Base-by-base conservation (phyloP, 2,888 invertebrate genomes). In the Kryphioiulus occultus region DNA sequence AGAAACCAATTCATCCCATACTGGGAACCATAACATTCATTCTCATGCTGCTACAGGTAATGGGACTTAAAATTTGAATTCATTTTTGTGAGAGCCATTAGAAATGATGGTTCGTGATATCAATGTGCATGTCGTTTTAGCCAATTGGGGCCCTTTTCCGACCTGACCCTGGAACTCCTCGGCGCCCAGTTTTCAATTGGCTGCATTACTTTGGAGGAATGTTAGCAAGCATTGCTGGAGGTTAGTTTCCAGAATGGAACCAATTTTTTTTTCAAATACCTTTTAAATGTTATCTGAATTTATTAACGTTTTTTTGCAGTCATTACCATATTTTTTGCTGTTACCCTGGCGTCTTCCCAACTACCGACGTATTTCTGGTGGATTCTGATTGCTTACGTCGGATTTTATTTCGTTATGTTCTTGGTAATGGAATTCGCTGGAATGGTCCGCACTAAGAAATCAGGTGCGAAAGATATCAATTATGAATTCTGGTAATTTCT, bases 261-360 rank as follows among this genome's bases (percentile, higher is more conserved):
- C n/a, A n/a, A n/a, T n/a, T n/a, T n/a, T n/a, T n/a, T 4, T 68
- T 83, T 17, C 5, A 10, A 39, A 19, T 85, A 39, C 0, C 2
- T 39, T 19, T 35, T 47, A 12, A 9, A 53, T 12, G 12, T 68
- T 22, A 78, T n/a, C 42, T 85, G 86, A 47, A 68, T 22, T 22
- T 83, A 44, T 39, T 19, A 26, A 87, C n/a, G 12, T 30, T 83
- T 89, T 88, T 86, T 93, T 94, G 15, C 93, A 98, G 98, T 98
- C 92, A 95, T 97, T 19, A 96, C 97, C 86, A 96, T 99, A 90
- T 98, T 98, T 94, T 95, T 98, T 91, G 97, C 98, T 78, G 95
- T 97, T 35, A 95, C 95, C 91, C 93, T 98, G 89, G 94, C 94
- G 90, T 97, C 97, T 92, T 96, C 97, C 5, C 95, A 96, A 91